Percentiles rank a stretch among this genome's conserved stretches.
These are phyloP conservation scores for Syrmaticus mikado DNA, from an alignment of 2,113 vertebrate species.

Conservation along the genomic window DNA sequence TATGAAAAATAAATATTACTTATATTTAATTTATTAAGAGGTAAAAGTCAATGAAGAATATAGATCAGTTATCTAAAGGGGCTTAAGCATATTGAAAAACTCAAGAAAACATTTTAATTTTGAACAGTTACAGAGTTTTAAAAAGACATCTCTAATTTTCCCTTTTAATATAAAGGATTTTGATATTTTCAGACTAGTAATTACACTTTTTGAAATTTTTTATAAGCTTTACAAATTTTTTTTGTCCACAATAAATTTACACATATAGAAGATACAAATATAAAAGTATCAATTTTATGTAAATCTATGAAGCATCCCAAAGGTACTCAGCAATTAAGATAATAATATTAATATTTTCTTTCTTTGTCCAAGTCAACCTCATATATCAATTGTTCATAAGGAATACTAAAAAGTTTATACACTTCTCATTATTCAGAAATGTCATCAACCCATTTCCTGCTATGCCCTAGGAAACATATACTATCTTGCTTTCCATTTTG, in stretches of 20 bases:
- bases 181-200: neutral
- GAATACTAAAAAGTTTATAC: neutral
- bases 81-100: neutral
- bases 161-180: neutral
- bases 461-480: neutral
- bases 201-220: neutral
- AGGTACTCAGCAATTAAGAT: neutral
- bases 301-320: neutral
- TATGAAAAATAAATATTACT: neutral
- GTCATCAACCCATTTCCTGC: fast-evolving
- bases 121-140: neutral
- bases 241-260: neutral
- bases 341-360: neutral
- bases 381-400: neutral
- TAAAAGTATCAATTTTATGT: neutral
- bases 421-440: neutral
- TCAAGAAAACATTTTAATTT: neutral
- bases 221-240: neutral
- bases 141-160: neutral
- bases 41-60: neutral
- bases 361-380: neutral
- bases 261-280: neutral
- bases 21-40: neutral
- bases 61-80: neutral
- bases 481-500: neutral